phyloP scores from a whole-genome alignment of 2,113 vertebrate genomes.

The Clupea harengus region DNA sequence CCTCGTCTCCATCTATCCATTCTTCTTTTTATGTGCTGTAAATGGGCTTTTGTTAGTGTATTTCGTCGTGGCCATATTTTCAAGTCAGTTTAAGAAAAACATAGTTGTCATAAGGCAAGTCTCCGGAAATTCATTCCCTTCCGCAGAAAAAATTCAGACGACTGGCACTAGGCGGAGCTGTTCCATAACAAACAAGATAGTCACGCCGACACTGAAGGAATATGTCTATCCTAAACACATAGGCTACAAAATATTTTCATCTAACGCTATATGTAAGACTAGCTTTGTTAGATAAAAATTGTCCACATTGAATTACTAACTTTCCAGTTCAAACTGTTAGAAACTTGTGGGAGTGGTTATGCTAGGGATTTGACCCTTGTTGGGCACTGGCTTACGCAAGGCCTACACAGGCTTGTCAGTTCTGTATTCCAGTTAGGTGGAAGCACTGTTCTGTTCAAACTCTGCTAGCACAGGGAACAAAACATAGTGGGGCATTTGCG shows the following conservation, averaged over 20 bases:
- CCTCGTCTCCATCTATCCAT: no score
- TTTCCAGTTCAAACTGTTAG: not conserved
- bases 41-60: no score
- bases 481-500: slow-evolving; percentile 4
- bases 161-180: not conserved
- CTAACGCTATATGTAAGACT: not conserved
- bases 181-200: not conserved
- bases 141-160: not conserved
- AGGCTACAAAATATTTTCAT: not conserved
- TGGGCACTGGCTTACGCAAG: not conserved
- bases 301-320: not conserved
- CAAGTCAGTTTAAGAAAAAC: no score
- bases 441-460: not conserved
- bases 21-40: no score
- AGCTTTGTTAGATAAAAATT: not conserved
- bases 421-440: not conserved
- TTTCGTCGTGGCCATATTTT: no score
- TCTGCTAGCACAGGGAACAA: slow-evolving; percentile 11
- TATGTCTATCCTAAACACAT: not conserved
- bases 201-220: not conserved
- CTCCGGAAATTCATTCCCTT: not conserved
- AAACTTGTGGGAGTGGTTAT: not conserved
- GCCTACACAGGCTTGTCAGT: not conserved
- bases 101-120: not conserved
- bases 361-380: not conserved